phyloP scores from a whole-genome alignment of 2,113 vertebrate species.

The Salvator merianae region DNA sequence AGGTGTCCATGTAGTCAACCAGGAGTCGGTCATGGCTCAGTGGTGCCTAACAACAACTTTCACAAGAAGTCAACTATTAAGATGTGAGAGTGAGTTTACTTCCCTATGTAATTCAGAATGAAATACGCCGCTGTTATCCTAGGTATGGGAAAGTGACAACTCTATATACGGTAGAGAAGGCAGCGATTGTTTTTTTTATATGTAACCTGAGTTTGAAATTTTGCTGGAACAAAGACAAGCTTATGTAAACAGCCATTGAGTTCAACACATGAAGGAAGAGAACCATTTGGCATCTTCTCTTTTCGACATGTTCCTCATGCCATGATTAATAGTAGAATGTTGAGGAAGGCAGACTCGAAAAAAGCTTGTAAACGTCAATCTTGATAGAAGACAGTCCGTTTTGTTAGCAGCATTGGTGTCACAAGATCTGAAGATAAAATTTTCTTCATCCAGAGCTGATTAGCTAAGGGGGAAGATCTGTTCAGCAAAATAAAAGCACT shows the following conservation, averaged over 20 bases:
- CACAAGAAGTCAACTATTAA: not conserved
- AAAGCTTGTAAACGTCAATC: slow-evolving; percentile 70
- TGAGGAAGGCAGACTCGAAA: slow-evolving; percentile 54
- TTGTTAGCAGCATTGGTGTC: slow-evolving; percentile 34
- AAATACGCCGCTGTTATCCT: not conserved
- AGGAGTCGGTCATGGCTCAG: too few relatives aligned
- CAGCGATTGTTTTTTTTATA: not conserved
- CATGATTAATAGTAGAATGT: slow-evolving; percentile 60
- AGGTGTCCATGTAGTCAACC: too few relatives aligned
- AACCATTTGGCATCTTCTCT: slow-evolving; percentile 63
- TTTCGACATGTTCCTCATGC: slow-evolving; percentile 56
- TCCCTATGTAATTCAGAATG: not conserved
- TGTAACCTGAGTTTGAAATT: not conserved
- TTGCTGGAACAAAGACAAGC: slow-evolving; percentile 34
- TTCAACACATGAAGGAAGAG: slow-evolving; percentile 61
- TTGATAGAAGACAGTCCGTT: slow-evolving; percentile 60
- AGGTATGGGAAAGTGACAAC: not conserved
- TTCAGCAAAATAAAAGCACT: not conserved
- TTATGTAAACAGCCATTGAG: slow-evolving; percentile 55
- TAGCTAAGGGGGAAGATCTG: slow-evolving; percentile 19
- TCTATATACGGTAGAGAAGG: not conserved
- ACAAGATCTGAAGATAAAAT: slow-evolving; percentile 57
- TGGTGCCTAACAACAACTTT: too few relatives aligned
- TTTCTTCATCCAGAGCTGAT: not conserved
- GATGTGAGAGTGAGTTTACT: not conserved